A percentile compares a stretch with the other conserved stretches of the same genome.
These are phyloP conservation scores for Charina bottae DNA, from an alignment of 2,113 vertebrate genomes.

Conservation along the genomic window DNA sequence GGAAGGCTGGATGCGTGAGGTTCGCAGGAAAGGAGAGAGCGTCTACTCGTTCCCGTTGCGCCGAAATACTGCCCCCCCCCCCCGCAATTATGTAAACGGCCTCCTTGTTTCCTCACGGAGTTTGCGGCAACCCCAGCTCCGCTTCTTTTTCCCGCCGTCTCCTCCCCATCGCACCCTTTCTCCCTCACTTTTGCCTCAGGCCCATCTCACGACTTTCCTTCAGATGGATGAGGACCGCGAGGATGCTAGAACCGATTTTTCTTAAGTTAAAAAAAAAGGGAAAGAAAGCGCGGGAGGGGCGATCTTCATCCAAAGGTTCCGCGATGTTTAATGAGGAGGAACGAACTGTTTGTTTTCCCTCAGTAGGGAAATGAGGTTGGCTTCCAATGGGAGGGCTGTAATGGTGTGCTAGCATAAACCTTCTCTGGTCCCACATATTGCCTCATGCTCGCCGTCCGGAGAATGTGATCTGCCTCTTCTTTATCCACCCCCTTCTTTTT, in stretches of 20 bases:
- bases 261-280: background rate
- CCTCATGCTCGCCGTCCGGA: background rate
- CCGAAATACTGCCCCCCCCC: background rate
- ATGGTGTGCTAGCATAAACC: background rate
- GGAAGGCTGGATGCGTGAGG: background rate
- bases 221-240: background rate
- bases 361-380: background rate
- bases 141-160: too few relatives aligned
- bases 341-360: background rate
- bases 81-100: background rate
- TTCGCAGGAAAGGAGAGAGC: background rate
- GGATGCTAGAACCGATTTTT: background rate
- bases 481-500: background rate
- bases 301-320: background rate
- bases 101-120: background rate
- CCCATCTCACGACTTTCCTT: background rate
- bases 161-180: background rate
- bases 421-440: background rate
- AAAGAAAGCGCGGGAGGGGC: background rate
- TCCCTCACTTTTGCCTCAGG: background rate
- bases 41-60: background rate
- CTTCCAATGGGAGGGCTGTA: background rate
- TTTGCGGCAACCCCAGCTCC: background rate
- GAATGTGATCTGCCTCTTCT: background rate
- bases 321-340: background rate